A percentile compares a stretch with the other conserved stretches of the same genome.
Conservation (phyloP, 2,888 invertebrate species). For the Harpagoxenus sublaevis region DNA sequence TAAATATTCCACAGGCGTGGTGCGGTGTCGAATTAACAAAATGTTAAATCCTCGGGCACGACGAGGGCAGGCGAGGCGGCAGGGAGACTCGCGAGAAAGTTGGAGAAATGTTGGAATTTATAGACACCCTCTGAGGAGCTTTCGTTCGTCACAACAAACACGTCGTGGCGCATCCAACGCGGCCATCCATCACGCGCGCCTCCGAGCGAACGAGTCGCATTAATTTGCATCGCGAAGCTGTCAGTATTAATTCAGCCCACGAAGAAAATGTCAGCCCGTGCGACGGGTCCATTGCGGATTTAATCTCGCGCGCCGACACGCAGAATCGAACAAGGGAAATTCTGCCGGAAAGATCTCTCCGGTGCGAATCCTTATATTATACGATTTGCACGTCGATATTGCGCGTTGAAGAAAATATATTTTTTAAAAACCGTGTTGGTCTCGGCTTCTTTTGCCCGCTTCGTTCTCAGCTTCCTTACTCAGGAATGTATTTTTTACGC, state of each 20-base stretch:
- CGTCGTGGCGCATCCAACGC: slow-evolving; percentile 68
- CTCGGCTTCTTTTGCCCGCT: neutral
- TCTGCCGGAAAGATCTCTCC: neutral
- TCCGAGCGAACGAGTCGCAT: slow-evolving; percentile 44
- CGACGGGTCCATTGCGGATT: neutral
- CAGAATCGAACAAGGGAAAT: neutral
- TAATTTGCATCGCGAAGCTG: slow-evolving; percentile 50
- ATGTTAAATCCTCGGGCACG: slow-evolving; percentile 65
- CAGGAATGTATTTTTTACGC: slow-evolving; percentile 46
- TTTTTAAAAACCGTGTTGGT: no score
- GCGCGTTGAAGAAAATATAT: no score
- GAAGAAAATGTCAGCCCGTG: neutral
- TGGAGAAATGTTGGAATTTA: slow-evolving; percentile 75
- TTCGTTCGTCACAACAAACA: slow-evolving; percentile 82
- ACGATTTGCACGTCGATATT: no score
- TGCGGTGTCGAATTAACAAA: slow-evolving; percentile 54
- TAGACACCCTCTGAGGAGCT: slow-evolving; percentile 73
- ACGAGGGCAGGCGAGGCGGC: neutral
- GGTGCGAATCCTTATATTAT: no score
- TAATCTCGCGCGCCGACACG: neutral
- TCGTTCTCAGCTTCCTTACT: neutral
- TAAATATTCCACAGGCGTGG: slow-evolving; percentile 60
- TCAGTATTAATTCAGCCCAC: neutral
- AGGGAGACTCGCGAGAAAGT: slow-evolving; percentile 57
- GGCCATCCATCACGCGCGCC: slow-evolving; percentile 73